phyloP scores from a whole-genome alignment of 2,888 invertebrate genomes.

The Macrosoma leucophasiata region DNA sequence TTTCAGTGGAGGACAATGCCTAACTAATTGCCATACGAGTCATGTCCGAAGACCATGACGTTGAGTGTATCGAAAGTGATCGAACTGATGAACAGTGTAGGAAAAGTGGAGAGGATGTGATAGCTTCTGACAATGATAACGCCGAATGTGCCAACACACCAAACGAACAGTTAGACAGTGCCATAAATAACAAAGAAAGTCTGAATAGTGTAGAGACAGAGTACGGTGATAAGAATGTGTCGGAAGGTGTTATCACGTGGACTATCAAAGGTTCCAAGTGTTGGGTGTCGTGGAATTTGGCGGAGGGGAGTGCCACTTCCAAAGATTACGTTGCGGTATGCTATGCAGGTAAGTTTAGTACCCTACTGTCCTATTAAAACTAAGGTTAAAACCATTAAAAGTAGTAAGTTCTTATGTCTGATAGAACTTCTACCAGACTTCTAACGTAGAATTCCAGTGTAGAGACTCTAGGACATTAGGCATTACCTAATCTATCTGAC shows the following conservation, averaged over 20 bases:
- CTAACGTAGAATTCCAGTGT: no score
- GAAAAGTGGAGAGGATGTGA: slow-evolving; percentile 14
- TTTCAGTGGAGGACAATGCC: no score
- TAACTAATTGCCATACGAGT: slow-evolving; percentile 31
- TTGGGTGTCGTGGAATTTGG: slow-evolving; percentile 64
- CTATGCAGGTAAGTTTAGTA: slow-evolving; percentile 63
- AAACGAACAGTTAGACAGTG: slow-evolving; percentile 37
- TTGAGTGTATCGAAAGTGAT: slow-evolving; percentile 39
- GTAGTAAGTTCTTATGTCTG: no score
- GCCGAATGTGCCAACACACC: slow-evolving; percentile 45
- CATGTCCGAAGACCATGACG: slow-evolving; percentile 65
- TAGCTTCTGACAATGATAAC: slow-evolving; percentile 24
- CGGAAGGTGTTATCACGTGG: slow-evolving; percentile 36
- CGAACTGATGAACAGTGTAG: slow-evolving; percentile 31
- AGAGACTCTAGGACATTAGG: no score
- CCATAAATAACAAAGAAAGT: slow-evolving; percentile 36
- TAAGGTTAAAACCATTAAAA: no score
- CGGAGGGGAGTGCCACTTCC: slow-evolving; percentile 46
- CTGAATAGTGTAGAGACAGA: slow-evolving; percentile 29
- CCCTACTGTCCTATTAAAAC: slow-evolving; percentile 13
- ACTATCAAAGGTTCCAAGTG: slow-evolving; percentile 55
- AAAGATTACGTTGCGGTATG: slow-evolving; percentile 74
- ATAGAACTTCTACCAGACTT: no score
- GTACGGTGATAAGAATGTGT: slow-evolving; percentile 17
- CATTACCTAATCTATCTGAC: no score